Conservation (phyloP, 2,113 vertebrate species). For the Climacteris rufus region DNA sequence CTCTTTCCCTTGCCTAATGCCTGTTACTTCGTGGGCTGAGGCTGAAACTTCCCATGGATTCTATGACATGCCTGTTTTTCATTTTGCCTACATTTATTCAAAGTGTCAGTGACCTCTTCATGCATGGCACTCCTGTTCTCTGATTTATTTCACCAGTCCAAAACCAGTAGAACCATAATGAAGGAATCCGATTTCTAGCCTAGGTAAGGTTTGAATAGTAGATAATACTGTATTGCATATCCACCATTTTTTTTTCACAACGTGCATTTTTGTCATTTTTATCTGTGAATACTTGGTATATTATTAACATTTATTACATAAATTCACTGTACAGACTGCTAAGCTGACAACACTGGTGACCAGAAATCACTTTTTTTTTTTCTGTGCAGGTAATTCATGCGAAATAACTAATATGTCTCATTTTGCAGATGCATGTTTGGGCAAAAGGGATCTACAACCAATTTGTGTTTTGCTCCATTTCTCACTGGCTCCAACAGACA, state of each 20-base stretch:
- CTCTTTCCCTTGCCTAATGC: neutral
- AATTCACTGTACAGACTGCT: constrained; percentile 16
- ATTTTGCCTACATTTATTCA: neutral
- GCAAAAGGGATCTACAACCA: neutral
- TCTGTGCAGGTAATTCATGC: neutral
- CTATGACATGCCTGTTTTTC: neutral
- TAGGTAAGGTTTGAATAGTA: neutral
- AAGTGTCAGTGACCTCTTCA: neutral
- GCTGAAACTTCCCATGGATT: neutral
- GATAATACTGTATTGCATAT: neutral
- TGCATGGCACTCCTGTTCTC: neutral
- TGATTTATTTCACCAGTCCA: neutral
- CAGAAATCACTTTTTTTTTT: constrained; percentile 7
- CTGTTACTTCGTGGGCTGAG: neutral
- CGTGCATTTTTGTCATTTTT: neutral
- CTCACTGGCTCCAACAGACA: neutral
- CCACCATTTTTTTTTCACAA: neutral
- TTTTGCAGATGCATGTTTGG: neutral
- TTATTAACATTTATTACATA: neutral
- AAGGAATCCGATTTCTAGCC: constrained; percentile 28
- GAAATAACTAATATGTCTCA: neutral
- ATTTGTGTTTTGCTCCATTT: neutral
- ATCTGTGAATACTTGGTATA: neutral
- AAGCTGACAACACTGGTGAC: constrained; percentile 5
- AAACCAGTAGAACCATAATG: neutral